A percentile compares a stretch with the other conserved stretches of the same genome.
Conservation (phyloP, 2,113 vertebrate genomes). For the Charina bottae region DNA sequence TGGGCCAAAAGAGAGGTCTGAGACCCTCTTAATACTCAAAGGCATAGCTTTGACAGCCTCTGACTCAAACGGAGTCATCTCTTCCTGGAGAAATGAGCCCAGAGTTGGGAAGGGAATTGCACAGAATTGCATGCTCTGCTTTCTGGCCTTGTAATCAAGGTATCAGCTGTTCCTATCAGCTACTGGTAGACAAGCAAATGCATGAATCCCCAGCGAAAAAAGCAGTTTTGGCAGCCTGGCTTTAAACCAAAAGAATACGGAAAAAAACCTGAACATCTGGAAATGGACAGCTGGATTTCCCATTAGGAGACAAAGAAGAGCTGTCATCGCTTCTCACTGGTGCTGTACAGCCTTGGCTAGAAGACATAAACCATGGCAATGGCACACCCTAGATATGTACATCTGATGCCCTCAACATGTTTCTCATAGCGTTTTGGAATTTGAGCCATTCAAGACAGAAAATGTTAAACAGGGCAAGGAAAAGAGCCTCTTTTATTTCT, state of each 20-base stretch:
- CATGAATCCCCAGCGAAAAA: background rate
- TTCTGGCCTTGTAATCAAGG: background rate
- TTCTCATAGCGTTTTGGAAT: background rate
- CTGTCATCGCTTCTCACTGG: background rate
- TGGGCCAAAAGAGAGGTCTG: background rate
- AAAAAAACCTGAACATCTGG: background rate
- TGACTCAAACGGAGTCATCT: background rate
- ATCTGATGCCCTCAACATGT: background rate
- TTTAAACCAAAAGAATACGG: background rate
- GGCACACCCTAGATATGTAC: too few relatives aligned
- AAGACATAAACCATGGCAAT: background rate
- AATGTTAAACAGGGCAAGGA: background rate
- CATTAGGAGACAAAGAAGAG: background rate
- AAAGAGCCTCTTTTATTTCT: accelerated
- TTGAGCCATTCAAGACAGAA: background rate
- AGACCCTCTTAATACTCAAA: background rate
- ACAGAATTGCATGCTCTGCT: background rate
- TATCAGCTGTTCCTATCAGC: background rate
- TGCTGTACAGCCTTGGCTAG: background rate
- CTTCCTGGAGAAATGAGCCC: background rate
- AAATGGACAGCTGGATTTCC: background rate
- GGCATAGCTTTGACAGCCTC: background rate
- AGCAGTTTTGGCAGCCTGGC: background rate
- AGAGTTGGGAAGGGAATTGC: background rate
- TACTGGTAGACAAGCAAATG: background rate